These are phyloP conservation scores for Cataglyphis livida DNA, from an alignment of 2,888 invertebrate genomes.

Conservation along the genomic window DNA sequence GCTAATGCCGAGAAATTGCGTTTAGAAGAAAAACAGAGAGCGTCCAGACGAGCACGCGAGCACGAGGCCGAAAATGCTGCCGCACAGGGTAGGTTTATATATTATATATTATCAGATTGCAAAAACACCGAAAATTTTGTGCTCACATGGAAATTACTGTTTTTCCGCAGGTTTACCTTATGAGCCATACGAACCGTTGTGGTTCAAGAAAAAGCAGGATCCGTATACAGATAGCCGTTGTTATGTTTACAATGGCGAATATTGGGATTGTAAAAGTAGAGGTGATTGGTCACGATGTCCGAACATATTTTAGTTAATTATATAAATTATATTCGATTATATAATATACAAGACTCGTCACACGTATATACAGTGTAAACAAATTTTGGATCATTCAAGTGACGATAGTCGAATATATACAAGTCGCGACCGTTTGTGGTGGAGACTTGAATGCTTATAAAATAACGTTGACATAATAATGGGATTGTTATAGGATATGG, in stretches of 20 bases:
- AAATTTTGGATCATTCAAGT: constrained; percentile 68
- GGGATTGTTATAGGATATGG: constrained; percentile 68
- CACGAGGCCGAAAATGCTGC: constrained; percentile 91
- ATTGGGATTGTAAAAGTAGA: constrained; percentile 96
- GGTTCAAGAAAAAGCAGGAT: constrained; percentile 96
- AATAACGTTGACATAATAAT: constrained; percentile 67
- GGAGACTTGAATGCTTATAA: constrained; percentile 65
- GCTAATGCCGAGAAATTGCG: constrained; percentile 94
- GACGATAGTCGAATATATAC: constrained; percentile 66
- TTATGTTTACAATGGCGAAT: constrained; percentile 94
- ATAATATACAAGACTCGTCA: constrained; percentile 69
- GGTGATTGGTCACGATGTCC: constrained; percentile 97
- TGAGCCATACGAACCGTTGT: constrained; percentile 92
- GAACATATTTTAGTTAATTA: constrained; percentile 91
- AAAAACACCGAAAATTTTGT: neutral
- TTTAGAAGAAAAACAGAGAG: constrained; percentile 98
- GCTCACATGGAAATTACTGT: neutral
- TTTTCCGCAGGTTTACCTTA: constrained; percentile 88
- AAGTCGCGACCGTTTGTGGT: constrained; percentile 57
- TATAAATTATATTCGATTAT: constrained; percentile 39
- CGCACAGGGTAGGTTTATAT: constrained; percentile 85
- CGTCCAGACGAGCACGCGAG: constrained; percentile 92
- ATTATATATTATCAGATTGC: neutral
- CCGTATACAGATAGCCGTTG: constrained; percentile 89
- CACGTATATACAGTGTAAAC: constrained; percentile 61